Evolutionary conservation across 1,140 invertebrate genomes (phyloP).

Genomic region (Trinorchestia longiramus): DNA sequence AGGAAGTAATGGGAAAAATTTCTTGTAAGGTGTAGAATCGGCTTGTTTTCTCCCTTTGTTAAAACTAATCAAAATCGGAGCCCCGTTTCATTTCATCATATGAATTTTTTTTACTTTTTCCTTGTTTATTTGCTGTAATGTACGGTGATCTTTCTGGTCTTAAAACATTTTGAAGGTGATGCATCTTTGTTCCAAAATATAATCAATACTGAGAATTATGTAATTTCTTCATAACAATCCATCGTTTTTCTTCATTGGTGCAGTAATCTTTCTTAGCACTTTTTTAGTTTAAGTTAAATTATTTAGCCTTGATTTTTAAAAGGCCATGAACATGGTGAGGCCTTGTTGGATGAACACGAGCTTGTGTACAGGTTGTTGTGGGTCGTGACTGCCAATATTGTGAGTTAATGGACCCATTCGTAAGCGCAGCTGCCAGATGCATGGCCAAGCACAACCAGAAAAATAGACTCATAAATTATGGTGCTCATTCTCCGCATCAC

Average conservation of each 20-base stretch:
- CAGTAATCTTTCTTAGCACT: not conserved
- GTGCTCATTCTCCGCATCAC: not conserved
- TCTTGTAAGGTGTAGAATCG: not conserved
- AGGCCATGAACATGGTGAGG: not conserved
- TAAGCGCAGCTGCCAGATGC: not conserved
- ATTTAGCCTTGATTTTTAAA: not conserved
- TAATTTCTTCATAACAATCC: too few species aligned
- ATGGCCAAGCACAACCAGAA: not conserved
- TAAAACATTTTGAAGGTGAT: not conserved
- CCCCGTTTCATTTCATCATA: too few species aligned
- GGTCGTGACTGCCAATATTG: slow-evolving; percentile 28
- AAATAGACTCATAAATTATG: not conserved
- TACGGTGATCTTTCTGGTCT: not conserved
- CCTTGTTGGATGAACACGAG: not conserved
- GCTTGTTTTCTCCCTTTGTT: not conserved
- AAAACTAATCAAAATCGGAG: too few species aligned
- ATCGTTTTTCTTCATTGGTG: too few species aligned
- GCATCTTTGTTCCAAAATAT: not conserved
- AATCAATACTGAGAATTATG: too few species aligned
- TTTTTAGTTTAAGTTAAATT: not conserved
- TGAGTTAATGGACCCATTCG: not conserved
- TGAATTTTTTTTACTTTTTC: not conserved
- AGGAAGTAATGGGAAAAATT: not conserved
- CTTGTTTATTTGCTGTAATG: not conserved
- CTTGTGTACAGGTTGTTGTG: not conserved